These are phyloP conservation scores for Ranitomeya variabilis DNA, from an alignment of 2,113 vertebrate species.

Conservation along the genomic window DNA sequence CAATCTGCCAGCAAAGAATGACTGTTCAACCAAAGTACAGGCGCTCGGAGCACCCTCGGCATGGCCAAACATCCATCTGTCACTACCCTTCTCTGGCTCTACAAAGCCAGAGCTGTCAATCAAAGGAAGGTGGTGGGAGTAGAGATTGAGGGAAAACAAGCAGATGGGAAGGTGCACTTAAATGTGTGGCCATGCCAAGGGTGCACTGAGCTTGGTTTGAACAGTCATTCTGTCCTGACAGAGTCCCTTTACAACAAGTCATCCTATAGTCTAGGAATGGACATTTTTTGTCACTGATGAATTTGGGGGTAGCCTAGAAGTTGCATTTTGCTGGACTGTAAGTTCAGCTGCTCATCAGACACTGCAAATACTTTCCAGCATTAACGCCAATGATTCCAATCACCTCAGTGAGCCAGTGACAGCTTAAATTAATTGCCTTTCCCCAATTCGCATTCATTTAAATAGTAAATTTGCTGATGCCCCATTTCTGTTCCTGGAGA, in stretches of 20 bases:
- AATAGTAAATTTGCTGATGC: conserved; percentile 48
- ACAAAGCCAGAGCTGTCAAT: too few species aligned
- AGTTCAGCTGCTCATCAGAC: neutral
- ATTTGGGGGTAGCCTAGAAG: neutral
- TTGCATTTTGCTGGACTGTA: neutral
- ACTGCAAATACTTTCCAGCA: neutral
- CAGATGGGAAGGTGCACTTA: too few species aligned
- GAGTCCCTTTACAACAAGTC: neutral
- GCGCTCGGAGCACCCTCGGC: too few species aligned
- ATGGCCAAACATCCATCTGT: too few species aligned
- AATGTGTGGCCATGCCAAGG: too few species aligned
- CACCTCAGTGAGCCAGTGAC: conserved; percentile 31
- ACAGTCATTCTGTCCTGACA: neutral
- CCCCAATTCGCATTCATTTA: conserved; percentile 48
- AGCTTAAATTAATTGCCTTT: conserved; percentile 49
- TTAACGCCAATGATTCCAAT: neutral
- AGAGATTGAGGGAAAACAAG: too few species aligned
- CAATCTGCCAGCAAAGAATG: too few species aligned
- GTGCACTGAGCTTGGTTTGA: too few species aligned
- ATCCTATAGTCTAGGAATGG: neutral
- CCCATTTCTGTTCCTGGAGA: conserved; percentile 36
- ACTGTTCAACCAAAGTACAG: too few species aligned
- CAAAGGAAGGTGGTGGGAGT: too few species aligned
- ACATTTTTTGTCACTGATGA: neutral
- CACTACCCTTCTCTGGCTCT: too few species aligned